A percentile compares a stretch with the other conserved stretches of the same genome.
phyloP scores from a whole-genome alignment of 2,888 invertebrate genomes.

The Perdita meconis region DNA sequence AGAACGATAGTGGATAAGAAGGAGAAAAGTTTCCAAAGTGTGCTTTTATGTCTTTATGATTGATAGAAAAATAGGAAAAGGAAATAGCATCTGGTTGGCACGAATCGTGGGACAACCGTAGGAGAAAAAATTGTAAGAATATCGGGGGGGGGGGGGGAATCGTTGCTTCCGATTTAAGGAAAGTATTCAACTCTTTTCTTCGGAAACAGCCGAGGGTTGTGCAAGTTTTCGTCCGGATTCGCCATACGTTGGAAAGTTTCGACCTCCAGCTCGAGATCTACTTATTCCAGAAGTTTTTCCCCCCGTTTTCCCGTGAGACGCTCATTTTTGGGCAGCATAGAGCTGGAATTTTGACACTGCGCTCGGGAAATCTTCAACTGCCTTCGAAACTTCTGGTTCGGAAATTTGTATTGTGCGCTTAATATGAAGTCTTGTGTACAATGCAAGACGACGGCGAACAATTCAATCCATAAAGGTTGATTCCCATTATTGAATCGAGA shows the following conservation, averaged over 20 bases:
- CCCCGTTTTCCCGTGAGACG: not conserved
- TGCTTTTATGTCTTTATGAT: slow-evolving; percentile 8
- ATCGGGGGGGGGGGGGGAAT: slow-evolving; percentile 9
- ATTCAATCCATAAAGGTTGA: too few relatives aligned
- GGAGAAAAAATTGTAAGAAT: slow-evolving; percentile 20
- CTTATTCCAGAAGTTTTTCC: slow-evolving; percentile 24
- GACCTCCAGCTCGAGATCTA: slow-evolving; percentile 27
- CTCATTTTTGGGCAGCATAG: slow-evolving; percentile 2
- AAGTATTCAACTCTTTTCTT: slow-evolving; percentile 24
- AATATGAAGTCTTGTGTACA: not conserved
- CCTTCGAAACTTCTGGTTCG: not conserved
- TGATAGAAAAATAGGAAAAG: slow-evolving; percentile 12
- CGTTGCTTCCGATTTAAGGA: not conserved
- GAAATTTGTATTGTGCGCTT: not conserved
- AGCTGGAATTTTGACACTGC: not conserved
- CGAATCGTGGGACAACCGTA: not conserved
- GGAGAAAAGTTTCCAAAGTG: too few relatives aligned
- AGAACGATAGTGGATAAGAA: too few relatives aligned
- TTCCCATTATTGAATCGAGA: too few relatives aligned
- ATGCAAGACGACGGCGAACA: too few relatives aligned
- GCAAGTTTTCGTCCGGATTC: slow-evolving; percentile 18
- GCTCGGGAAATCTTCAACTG: not conserved
- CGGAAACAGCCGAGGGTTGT: not conserved
- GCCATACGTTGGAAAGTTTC: slow-evolving; percentile 21
- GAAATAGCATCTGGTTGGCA: slow-evolving; percentile 7